A percentile compares a stretch with the other conserved stretches of the same genome.
Conservation (phyloP, 2,888 invertebrate species). For the Ochropleura leucogaster region DNA sequence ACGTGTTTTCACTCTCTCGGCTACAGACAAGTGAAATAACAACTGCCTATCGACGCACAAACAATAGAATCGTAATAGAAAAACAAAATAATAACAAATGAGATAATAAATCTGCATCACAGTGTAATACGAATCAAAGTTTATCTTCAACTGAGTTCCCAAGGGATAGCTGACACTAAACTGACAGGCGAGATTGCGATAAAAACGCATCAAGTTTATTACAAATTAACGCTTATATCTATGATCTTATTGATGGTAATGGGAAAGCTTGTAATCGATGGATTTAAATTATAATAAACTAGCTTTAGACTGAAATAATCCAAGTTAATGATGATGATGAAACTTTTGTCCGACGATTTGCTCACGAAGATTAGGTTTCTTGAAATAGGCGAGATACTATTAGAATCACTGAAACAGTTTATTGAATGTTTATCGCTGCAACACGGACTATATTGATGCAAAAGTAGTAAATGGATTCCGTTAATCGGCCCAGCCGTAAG, state of each 20-base stretch:
- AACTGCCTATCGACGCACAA: constrained; percentile 1
- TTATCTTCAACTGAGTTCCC: constrained; percentile 27
- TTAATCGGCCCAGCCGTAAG: constrained; percentile 17
- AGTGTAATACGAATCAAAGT: constrained; percentile 42
- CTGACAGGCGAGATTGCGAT: constrained; percentile 41
- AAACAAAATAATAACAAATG: constrained; percentile 48
- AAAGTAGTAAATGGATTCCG: constrained; percentile 11
- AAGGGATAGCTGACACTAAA: constrained; percentile 42
- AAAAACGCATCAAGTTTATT: constrained; percentile 45
- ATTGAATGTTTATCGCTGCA: neutral
- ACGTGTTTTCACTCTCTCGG: constrained; percentile 49
- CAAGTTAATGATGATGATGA: constrained; percentile 32
- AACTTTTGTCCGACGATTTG: constrained; percentile 23
- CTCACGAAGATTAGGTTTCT: constrained; percentile 30
- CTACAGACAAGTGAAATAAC: constrained; percentile 49
- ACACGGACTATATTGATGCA: neutral
- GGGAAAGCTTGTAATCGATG: constrained; percentile 43
- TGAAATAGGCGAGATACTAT: constrained; percentile 2
- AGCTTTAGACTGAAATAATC: constrained; percentile 12
- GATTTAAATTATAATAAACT: constrained; percentile 37
- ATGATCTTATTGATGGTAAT: constrained; percentile 54
- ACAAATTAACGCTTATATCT: constrained; percentile 58
- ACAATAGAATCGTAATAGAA: constrained; percentile 41
- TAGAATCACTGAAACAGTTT: constrained; percentile 2
- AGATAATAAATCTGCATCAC: constrained; percentile 36